A percentile compares a stretch with the other conserved stretches of the same genome.
phyloP scores from a whole-genome alignment of 2,113 vertebrate species.

The Misgurnus mizolepis region DNA sequence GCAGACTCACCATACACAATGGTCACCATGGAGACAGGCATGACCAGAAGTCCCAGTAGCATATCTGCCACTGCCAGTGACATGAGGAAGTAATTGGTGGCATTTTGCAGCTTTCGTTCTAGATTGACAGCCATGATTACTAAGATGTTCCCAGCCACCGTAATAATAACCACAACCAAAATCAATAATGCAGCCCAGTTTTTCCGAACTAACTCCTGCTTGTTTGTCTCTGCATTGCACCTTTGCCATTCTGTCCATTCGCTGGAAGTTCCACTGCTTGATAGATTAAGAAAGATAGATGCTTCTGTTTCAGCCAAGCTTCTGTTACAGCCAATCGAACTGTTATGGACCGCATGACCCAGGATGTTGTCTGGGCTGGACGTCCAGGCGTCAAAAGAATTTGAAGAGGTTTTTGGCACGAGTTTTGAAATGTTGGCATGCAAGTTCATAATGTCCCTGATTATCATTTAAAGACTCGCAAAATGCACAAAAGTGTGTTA shows the following conservation, averaged over 20 bases:
- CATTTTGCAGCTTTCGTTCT: slow-evolving; percentile 97
- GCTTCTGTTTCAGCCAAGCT: slow-evolving; percentile 12
- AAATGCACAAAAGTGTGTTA: slow-evolving; percentile 29
- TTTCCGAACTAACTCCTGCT: slow-evolving; percentile 71
- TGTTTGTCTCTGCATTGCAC: slow-evolving; percentile 58
- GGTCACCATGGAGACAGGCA: slow-evolving; percentile 95
- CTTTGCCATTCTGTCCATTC: slow-evolving; percentile 52
- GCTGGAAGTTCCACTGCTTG: background rate
- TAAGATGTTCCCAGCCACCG: slow-evolving; percentile 93
- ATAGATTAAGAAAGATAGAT: slow-evolving; percentile 53
- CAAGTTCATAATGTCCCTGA: slow-evolving; percentile 61
- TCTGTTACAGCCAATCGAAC: slow-evolving; percentile 49
- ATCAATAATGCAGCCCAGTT: slow-evolving; percentile 92
- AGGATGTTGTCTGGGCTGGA: slow-evolving; percentile 8
- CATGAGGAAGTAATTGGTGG: slow-evolving; percentile 97
- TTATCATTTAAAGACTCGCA: background rate
- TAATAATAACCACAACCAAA: slow-evolving; percentile 82
- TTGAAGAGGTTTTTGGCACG: slow-evolving; percentile 45
- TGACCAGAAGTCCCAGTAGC: slow-evolving; percentile 93
- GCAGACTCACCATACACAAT: slow-evolving; percentile 89
- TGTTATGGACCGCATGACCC: slow-evolving; percentile 43
- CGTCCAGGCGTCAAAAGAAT: slow-evolving; percentile 51
- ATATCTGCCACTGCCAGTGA: slow-evolving; percentile 96
- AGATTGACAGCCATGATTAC: slow-evolving; percentile 95
- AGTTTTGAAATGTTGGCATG: slow-evolving; percentile 61